These are phyloP conservation scores for Rhodeus uyekii DNA, from an alignment of 2,797 vertebrate genomes.

Conservation along the genomic window DNA sequence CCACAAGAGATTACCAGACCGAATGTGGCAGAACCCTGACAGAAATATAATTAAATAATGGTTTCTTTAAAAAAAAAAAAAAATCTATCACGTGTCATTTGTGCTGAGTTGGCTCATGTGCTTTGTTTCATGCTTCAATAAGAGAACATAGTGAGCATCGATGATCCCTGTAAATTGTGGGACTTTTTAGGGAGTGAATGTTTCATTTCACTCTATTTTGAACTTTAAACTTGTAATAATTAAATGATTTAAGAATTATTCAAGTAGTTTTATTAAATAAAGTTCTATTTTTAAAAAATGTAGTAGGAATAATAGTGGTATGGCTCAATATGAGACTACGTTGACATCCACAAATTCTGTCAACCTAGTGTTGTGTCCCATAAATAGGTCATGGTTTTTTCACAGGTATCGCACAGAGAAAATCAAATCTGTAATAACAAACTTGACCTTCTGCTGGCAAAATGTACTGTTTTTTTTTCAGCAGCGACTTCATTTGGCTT, in stretches of 20 bases:
- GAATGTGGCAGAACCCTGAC: too few relatives aligned
- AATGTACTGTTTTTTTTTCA: conserved; percentile 24
- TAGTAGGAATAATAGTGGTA: neutral
- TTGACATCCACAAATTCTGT: conserved; percentile 3
- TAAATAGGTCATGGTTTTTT: conserved; percentile 24
- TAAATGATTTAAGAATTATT: neutral
- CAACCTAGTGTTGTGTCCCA: neutral
- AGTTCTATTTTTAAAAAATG: neutral
- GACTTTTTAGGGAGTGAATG: too few relatives aligned
- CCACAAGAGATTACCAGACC: too few relatives aligned
- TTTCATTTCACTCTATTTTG: too few relatives aligned
- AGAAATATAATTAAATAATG: neutral
- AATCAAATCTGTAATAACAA: conserved; percentile 41
- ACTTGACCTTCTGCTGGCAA: conserved; percentile 32
- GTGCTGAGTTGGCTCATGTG: too few relatives aligned
- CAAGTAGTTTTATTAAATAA: neutral
- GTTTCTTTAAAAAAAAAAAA: too few relatives aligned
- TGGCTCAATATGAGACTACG: neutral
- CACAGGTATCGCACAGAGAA: conserved; percentile 3
- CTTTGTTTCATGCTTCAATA: too few relatives aligned
- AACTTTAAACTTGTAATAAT: neutral
- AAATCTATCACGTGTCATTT: too few relatives aligned
- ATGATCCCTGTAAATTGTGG: too few relatives aligned
- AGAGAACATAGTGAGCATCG: too few relatives aligned
- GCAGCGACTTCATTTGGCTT: conserved; percentile 28